Evolutionary conservation across 2,113 vertebrate species (phyloP), one percentile per base, ranked within the genome.

Genomic region (Pelecanus crispus): DNA sequence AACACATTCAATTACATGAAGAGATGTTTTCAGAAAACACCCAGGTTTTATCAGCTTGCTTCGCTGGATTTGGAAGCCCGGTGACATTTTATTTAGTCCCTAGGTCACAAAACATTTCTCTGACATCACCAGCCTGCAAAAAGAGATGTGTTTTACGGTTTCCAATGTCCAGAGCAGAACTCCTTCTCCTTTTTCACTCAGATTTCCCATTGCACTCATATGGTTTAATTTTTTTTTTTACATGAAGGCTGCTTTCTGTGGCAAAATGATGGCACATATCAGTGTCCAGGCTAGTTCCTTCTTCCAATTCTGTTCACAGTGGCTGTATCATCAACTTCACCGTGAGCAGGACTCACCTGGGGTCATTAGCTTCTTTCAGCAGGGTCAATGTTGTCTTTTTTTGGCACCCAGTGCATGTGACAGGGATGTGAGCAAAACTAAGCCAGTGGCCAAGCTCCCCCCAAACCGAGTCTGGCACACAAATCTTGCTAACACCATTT

Each of bases 41-140:
- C 47, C 55, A 58, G 21, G 52, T 85, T 85, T 79, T 91, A 72
- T 66, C 73, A 45, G 22, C 42, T 85, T 73, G 28, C 24, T 32
- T 90, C 1, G 1, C 44, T 80, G 72, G 20, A 62, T 85, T 87
- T 84, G 40, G 62, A 92, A 95, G 42, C 18, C 25, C 7, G 4
- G 50, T 91, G 94, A 92, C 92, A 95, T 95, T 96, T 95, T 63
- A 58, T 87, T 92, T 72, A 84, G 61, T 75, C 16, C 36, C 11
- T 61, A 65, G 73, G 80, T 87, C 88, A 94, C 65, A 86, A 68
- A 83, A 52, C 44, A 81, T 84, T 96, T 81, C 56, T 91, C 31
- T 94, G 73, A 63, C 38, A 65, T 72, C 73, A 81, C 7, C 52
- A 92, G 55, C 26, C 66, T 79, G 38, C 45, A 87, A 63, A 85